These are phyloP conservation scores for Temnothorax curvispinosus DNA, from an alignment of 1,140 invertebrate genomes.

Conservation along the genomic window DNA sequence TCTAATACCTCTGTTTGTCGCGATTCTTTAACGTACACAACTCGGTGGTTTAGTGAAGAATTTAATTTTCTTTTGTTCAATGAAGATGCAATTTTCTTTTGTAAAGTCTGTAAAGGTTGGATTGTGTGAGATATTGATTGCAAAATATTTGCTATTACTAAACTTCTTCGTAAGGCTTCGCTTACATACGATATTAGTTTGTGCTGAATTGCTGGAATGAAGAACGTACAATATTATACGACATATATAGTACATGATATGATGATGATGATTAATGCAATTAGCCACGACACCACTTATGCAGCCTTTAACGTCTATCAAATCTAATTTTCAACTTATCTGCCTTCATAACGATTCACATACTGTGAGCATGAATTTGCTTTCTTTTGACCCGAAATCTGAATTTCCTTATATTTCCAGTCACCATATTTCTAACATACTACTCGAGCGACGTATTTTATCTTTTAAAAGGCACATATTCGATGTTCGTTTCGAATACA, in stretches of 20 bases:
- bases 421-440: background rate
- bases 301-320: conserved; percentile 28
- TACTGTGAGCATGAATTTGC: conserved; percentile 8
- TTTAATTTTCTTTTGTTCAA: conserved; percentile 7
- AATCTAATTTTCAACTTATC: conserved; percentile 27
- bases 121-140: background rate
- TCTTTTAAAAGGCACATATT: background rate
- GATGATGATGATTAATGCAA: conserved; percentile 33
- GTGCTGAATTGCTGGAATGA: conserved; percentile 5
- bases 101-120: background rate
- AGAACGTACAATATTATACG: background rate
- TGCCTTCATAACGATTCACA: conserved; percentile 8
- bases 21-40: background rate
- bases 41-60: background rate
- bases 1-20: background rate
- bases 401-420: conserved; percentile 18
- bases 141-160: background rate
- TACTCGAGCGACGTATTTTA: background rate
- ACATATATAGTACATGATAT: background rate
- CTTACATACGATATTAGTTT: background rate
- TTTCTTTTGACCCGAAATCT: conserved; percentile 1
- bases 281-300: conserved; percentile 13
- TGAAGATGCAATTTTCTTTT: conserved; percentile 6
- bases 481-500: background rate
- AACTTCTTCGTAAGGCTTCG: background rate